Percentiles rank a stretch among this genome's conserved stretches.
Conservation (phyloP, 2,113 vertebrate species). For the Myocastor coypus region DNA sequence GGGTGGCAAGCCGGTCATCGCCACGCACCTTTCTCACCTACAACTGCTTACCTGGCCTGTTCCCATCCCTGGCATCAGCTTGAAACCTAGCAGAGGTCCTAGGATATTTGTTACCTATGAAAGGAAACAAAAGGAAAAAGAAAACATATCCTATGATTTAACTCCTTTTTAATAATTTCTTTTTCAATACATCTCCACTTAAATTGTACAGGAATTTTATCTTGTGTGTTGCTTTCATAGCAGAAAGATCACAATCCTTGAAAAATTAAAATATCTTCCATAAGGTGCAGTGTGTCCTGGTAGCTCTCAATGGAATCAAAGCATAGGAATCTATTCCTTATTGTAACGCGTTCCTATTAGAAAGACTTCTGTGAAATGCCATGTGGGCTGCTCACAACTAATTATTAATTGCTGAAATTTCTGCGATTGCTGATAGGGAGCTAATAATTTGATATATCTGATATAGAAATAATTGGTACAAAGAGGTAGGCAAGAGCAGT, state of each 20-base stretch:
- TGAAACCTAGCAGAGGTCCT: not conserved
- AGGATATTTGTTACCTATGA: not conserved
- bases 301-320: not conserved
- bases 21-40: not conserved
- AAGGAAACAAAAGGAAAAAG: not conserved
- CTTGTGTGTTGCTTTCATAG: not conserved
- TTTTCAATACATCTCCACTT: not conserved
- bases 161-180: constrained; percentile 38
- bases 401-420: constrained; percentile 41
- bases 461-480: constrained; percentile 50
- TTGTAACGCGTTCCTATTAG: not conserved
- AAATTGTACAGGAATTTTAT: not conserved
- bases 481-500: not conserved
- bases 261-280: not conserved
- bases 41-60: not conserved
- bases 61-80: not conserved
- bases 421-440: constrained; percentile 19
- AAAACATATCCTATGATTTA: not conserved
- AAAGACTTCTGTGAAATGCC: not conserved
- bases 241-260: not conserved
- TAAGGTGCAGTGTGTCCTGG: not conserved
- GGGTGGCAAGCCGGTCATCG: not conserved
- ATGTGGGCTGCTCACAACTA: not conserved
- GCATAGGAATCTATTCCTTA: not conserved
- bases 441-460: constrained; percentile 15